Base-by-base conservation (phyloP, 2,888 invertebrate species). In the Temnothorax unifasciatus region DNA sequence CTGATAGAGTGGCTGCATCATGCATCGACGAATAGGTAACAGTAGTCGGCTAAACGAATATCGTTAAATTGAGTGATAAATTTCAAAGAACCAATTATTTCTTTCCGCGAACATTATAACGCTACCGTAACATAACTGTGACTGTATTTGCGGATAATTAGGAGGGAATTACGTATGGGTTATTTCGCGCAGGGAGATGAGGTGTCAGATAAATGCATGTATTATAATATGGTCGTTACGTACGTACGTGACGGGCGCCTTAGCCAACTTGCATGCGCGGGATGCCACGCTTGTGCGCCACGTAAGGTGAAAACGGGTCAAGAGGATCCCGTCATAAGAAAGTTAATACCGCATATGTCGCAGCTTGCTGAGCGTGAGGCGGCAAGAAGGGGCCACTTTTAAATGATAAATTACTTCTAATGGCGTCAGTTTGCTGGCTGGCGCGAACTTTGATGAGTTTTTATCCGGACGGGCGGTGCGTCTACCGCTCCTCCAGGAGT, bases 361-460 rank as follows among this genome's bases (percentile, higher is more conserved):
- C 66, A 71, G 84, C 82, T 84, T 57, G 64, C 79, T 74, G 81
- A 38, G 85, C 47, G 66, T 50, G 85, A 29, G 29, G 34, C 38
- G 34, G 52, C 63, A 89, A 87, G 84, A 89, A 88, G 74, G 8
- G 69, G 77, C 82, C 82, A 84, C 89, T 85, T 89, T 89, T 84
- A 87, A 89, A 88, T 88, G 86, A 89, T 89, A 85, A 89, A 87
- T 89, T 82, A 83, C 87, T 84, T 82, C 54, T 86, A 87, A 87
- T 82, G 84, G 71, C 63, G 54, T 61, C 61, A 68, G 63, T 61
- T 69, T 68, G 66, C 84, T 75, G 74, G 82, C 79, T 81, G 79
- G 59, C 73, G 73, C 73, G 79, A 81, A 81, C 79, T 81, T 81
- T 81, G 73, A 81, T 73, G 79, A 81, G 79, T 81, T 81, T 81